Conservation (phyloP, 2,797 vertebrate species). For the Eidolon dupreanum region DNA sequence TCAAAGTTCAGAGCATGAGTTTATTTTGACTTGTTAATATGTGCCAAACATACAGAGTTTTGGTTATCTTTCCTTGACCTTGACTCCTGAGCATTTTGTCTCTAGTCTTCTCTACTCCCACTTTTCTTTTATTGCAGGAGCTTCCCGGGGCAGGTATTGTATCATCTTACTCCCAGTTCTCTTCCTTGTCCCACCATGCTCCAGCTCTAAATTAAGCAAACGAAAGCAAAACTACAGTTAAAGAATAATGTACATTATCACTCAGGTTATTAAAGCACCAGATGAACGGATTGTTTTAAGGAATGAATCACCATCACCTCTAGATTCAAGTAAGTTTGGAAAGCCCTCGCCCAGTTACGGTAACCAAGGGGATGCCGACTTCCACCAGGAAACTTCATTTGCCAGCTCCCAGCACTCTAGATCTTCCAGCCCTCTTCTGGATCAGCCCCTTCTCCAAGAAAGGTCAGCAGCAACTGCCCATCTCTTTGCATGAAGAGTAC, state of each 20-base stretch:
- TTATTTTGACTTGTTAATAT: neutral
- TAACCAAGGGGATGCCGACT: neutral
- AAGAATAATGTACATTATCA: conserved; percentile 50
- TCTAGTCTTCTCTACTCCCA: neutral
- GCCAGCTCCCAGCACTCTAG: neutral
- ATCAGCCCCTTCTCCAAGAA: conserved; percentile 48
- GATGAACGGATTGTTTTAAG: conserved; percentile 66
- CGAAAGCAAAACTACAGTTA: conserved; percentile 3
- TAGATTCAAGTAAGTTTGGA: conserved; percentile 52
- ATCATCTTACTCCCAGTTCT: neutral
- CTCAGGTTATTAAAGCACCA: conserved; percentile 78
- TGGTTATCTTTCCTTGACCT: neutral
- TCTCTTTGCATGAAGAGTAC: neutral
- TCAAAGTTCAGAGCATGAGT: conserved; percentile 23
- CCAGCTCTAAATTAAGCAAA: conserved; percentile 25
- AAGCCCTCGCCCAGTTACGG: neutral
- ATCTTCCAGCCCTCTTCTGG: conserved; percentile 55
- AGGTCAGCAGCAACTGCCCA: conserved; percentile 61
- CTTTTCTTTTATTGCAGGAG: neutral
- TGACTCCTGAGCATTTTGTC: neutral
- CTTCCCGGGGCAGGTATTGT: neutral
- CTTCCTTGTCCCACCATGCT: neutral
- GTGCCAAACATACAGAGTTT: neutral
- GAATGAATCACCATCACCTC: conserved; percentile 54
- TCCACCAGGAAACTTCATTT: conserved; percentile 45